Percentiles rank a stretch among this genome's conserved stretches.
phyloP scores from a whole-genome alignment of 2,888 invertebrate genomes.

The Rosalia funebris region DNA sequence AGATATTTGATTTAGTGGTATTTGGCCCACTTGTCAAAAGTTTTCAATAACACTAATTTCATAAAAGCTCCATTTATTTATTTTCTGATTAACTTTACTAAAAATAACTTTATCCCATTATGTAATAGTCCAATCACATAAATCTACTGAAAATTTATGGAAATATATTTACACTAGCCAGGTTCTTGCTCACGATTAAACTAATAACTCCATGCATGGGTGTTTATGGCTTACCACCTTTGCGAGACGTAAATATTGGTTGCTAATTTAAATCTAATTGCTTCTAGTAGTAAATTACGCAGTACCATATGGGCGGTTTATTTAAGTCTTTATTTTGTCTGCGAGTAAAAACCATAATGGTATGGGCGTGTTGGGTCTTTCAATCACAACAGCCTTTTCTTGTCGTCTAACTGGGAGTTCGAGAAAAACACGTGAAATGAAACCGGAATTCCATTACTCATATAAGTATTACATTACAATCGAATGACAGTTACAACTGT shows the following conservation, averaged over 20 bases:
- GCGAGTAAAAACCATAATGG: slow-evolving; percentile 16
- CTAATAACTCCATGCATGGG: slow-evolving; percentile 11
- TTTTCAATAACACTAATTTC: too few relatives aligned
- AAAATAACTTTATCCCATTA: too few relatives aligned
- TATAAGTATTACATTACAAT: too few relatives aligned
- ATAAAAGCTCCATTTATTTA: too few relatives aligned
- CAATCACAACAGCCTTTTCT: slow-evolving; percentile 14
- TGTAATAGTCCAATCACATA: too few relatives aligned
- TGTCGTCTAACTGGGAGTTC: slow-evolving; percentile 2
- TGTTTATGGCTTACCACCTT: slow-evolving; percentile 15
- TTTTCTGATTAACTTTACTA: too few relatives aligned
- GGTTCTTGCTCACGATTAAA: background rate
- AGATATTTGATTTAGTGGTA: too few relatives aligned
- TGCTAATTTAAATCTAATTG: slow-evolving; percentile 24
- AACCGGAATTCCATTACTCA: background rate
- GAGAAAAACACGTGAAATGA: background rate
- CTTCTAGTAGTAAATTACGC: slow-evolving; percentile 13
- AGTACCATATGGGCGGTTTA: slow-evolving; percentile 16
- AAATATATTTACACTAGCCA: too few relatives aligned
- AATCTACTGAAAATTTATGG: too few relatives aligned
- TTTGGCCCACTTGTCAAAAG: too few relatives aligned
- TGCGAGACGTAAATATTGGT: slow-evolving; percentile 8
- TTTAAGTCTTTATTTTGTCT: slow-evolving; percentile 15
- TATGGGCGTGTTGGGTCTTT: slow-evolving; percentile 14
- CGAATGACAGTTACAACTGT: too few relatives aligned